Conservation (phyloP, 2,888 invertebrate genomes). For the Pomacea canaliculata region DNA sequence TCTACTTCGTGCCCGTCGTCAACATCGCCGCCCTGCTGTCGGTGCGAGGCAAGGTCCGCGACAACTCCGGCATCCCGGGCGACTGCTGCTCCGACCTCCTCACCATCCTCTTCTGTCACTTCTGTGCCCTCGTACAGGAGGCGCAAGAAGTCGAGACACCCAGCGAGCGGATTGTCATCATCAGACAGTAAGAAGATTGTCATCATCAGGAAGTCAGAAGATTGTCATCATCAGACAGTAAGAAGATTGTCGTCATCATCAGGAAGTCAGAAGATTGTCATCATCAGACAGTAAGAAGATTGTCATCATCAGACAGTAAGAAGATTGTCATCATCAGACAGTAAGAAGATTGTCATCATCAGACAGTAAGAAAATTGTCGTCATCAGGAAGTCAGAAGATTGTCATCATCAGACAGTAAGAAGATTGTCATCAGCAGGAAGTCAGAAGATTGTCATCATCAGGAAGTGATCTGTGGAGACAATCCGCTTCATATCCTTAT, state of each 20-base stretch:
- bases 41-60: conserved; percentile 47
- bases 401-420: conserved; percentile 12
- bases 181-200: conserved; percentile 1
- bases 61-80: conserved; percentile 44
- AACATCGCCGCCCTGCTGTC: conserved; percentile 41
- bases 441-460: too few species aligned
- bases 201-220: too few species aligned
- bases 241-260: too few species aligned
- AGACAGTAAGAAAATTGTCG: too few species aligned
- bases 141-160: conserved; percentile 43
- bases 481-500: too few species aligned
- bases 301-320: too few species aligned
- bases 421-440: too few species aligned
- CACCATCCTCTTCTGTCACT: conserved; percentile 42
- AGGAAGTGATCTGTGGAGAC: too few species aligned
- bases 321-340: conserved; percentile 5
- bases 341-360: neutral
- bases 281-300: too few species aligned
- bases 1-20: conserved; percentile 43
- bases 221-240: too few species aligned
- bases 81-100: conserved; percentile 42
- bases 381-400: too few species aligned
- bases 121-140: conserved; percentile 51
- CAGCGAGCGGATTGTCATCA: conserved; percentile 20
- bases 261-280: too few species aligned